Evolutionary conservation across 2,797 vertebrate genomes (phyloP).

Genomic region (Telmatherina bonti): DNA sequence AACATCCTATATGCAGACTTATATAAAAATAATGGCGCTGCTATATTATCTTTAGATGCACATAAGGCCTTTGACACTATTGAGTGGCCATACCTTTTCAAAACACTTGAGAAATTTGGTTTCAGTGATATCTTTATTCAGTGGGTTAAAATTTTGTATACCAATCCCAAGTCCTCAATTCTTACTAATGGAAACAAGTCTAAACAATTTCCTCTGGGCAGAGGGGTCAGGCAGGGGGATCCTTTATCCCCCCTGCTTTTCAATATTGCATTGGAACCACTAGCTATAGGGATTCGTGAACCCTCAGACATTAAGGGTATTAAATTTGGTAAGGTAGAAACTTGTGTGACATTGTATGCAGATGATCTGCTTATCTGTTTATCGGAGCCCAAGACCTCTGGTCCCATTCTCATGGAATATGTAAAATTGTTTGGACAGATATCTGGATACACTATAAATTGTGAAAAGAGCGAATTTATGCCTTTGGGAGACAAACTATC

Average conservation of each 20-base stretch:
- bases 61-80: too few species aligned
- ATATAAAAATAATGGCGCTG: not conserved
- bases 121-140: not conserved
- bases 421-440: not conserved
- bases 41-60: not conserved
- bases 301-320: not conserved
- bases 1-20: too few species aligned
- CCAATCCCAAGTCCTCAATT: not conserved
- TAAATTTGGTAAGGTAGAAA: not conserved
- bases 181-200: not conserved
- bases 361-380: not conserved
- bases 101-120: not conserved
- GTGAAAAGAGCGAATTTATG: not conserved
- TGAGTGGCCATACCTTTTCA: not conserved
- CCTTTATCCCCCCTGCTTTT: not conserved
- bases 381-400: not conserved
- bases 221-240: too few species aligned
- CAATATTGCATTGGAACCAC: not conserved
- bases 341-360: not conserved
- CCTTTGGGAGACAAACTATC: not conserved
- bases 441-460: not conserved
- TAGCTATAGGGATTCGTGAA: not conserved
- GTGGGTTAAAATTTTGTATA: not conserved
- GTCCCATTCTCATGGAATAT: not conserved
- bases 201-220: not conserved